A percentile compares a stretch with the other conserved stretches of the same genome.
phyloP scores from a whole-genome alignment of 2,888 invertebrate species.

The Gasteruption jaculator region DNA sequence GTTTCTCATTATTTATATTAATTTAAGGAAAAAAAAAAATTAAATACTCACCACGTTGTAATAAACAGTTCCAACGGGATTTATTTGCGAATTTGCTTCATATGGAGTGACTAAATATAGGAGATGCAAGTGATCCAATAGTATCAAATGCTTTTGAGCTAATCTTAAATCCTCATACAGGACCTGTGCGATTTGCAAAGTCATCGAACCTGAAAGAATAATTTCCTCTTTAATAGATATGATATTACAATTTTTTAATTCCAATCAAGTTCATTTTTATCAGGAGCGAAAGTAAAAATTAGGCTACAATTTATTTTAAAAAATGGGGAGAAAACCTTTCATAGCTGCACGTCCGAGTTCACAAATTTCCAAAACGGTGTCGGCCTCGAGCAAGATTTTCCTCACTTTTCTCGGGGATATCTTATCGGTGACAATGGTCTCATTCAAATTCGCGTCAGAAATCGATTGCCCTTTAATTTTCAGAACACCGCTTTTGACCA shows the following conservation, averaged over 20 bases:
- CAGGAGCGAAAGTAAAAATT: constrained; percentile 2
- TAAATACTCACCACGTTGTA: constrained; percentile 58
- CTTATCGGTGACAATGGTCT: constrained; percentile 28
- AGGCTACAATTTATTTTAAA: constrained; percentile 1
- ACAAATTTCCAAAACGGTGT: constrained; percentile 59
- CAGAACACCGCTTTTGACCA: constrained; percentile 53
- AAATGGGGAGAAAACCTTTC: constrained; percentile 58
- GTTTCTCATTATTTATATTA: constrained; percentile 13
- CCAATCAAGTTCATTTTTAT: constrained; percentile 5
- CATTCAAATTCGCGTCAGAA: constrained; percentile 33
- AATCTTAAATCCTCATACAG: constrained; percentile 71
- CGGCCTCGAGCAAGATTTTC: constrained; percentile 37
- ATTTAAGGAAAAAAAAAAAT: constrained; percentile 12
- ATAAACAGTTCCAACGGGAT: constrained; percentile 55
- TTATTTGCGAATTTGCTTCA: constrained; percentile 59
- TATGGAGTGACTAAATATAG: constrained; percentile 83
- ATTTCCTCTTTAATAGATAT: constrained; percentile 4
- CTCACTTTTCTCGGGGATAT: constrained; percentile 12
- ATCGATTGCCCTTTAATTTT: constrained; percentile 27
- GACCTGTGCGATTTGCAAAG: constrained; percentile 64
- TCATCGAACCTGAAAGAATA: constrained; percentile 66
- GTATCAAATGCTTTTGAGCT: constrained; percentile 72
- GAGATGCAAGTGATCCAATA: constrained; percentile 79
- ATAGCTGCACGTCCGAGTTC: constrained; percentile 76
- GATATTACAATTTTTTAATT: constrained; percentile 3